Evolutionary conservation across 1,140 invertebrate genomes (phyloP), one percentile per base, ranked within the genome.

Genomic region (Pristionchus pacificus): DNA sequence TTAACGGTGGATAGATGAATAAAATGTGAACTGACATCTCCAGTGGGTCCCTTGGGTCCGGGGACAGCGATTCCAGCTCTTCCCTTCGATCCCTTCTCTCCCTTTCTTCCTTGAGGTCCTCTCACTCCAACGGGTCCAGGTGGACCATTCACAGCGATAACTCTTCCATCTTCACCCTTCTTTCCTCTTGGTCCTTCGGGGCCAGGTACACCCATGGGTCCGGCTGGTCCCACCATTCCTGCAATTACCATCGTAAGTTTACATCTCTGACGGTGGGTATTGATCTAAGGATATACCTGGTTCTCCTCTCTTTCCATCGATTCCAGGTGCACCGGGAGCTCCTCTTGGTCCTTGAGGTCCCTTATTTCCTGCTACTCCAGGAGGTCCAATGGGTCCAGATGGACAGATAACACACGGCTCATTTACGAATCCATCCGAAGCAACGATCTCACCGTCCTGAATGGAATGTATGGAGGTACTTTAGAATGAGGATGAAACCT

Each of bases 351-450:
- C 74, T 61, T 72, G 74, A 60, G 75, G 75, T 71, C 75, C 75
- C 65, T 75, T 76, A 73, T 74, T 38, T 74, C 75, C 75, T 32
- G 67, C 49, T 32, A 61, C 31, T 71, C 75, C 75, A 33, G 61
- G 29, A 60, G 68, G 65, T 66, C 75, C 75, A 62, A 68, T 31
- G 1, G 75, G 10, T 76, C 76, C 76, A 65, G 76, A 75, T 58
- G 74, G 76, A 70, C 76, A 77, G 74, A 77, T 77, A 33, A 77
- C 38, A 31, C 76, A 77, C 49, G 74, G 76, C 61, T 77, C 74
- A 49, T 59, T 28, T 57, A 61, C 71, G 60, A 70, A 57, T 63
- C 75, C 72, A 60, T 76, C 74, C 15, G 65, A 72, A 32, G 68
- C 55, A 19, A 13, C 58, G 31, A 75, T 65, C 24, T 68, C 70